Conservation (phyloP, 2,888 invertebrate genomes). For the Leptogaster cylindrica region DNA sequence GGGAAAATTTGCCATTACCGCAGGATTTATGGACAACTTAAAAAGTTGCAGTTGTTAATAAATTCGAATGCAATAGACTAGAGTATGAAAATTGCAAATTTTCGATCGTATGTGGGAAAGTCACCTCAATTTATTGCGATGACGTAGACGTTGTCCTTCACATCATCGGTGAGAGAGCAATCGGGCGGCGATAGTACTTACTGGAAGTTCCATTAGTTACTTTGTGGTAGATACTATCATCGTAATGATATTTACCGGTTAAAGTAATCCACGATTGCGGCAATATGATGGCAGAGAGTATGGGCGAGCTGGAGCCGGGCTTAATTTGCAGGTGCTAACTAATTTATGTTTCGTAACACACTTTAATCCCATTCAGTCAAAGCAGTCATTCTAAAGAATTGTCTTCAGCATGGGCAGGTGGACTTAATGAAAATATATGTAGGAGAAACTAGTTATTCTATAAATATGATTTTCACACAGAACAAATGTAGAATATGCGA, state of each 20-base stretch:
- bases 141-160: conserved; percentile 28
- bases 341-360: conserved; percentile 27
- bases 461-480: conserved; percentile 43
- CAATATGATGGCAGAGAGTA: no score
- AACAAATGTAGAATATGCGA: conserved; percentile 45
- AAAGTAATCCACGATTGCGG: no score
- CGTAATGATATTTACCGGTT: no score
- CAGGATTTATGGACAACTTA: conserved; percentile 8
- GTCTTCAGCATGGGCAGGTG: neutral
- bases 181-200: no score
- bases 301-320: conserved; percentile 14
- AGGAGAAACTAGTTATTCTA: conserved; percentile 24
- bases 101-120: neutral
- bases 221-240: no score
- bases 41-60: neutral
- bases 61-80: neutral
- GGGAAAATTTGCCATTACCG: conserved; percentile 9
- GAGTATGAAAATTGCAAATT: neutral
- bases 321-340: conserved; percentile 40
- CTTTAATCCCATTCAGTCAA: neutral
- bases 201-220: no score
- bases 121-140: conserved; percentile 12
- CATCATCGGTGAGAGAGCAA: conserved; percentile 1
- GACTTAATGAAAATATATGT: conserved; percentile 5
- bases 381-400: neutral